phyloP scores from a whole-genome alignment of 35 echinoderm and acorn worm genomes.

The Stichopus chloronotus region DNA sequence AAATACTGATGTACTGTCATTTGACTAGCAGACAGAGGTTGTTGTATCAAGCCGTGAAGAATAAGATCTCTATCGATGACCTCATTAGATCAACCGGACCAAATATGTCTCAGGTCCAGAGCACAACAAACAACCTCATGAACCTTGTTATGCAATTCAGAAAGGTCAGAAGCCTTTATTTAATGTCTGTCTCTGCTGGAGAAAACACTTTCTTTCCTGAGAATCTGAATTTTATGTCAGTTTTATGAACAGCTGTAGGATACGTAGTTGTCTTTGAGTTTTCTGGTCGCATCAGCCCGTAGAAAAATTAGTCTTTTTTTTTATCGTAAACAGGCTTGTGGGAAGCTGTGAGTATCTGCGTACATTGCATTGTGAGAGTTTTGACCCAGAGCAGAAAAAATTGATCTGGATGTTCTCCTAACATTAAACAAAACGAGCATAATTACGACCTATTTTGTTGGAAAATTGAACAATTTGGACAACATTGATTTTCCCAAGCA shows the following conservation, averaged over 20 bases:
- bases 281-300: not conserved
- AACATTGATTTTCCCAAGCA: too few relatives aligned
- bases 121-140: slow-evolving; percentile 88
- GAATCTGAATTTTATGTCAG: not conserved
- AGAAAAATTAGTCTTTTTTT: too few relatives aligned
- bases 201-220: not conserved
- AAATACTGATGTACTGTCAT: slow-evolving; percentile 95
- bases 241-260: not conserved
- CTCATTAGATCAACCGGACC: slow-evolving; percentile 79
- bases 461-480: too few relatives aligned
- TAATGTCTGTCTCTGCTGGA: not conserved
- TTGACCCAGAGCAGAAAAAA: too few relatives aligned
- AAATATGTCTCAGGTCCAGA: slow-evolving; percentile 64
- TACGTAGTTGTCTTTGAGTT: not conserved
- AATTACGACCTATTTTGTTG: too few relatives aligned
- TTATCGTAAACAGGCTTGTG: too few relatives aligned
- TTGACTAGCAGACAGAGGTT: slow-evolving; percentile 84
- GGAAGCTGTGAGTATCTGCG: too few relatives aligned
- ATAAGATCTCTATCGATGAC: slow-evolving; percentile 99
- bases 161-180: slow-evolving; percentile 58
- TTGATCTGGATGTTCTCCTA: too few relatives aligned
- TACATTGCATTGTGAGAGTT: too few relatives aligned
- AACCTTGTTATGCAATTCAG: slow-evolving; percentile 99
- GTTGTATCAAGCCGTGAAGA: slow-evolving; percentile 92
- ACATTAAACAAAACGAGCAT: too few relatives aligned